A percentile compares a stretch with the other conserved stretches of the same genome.
Evolutionary conservation across 2,888 invertebrate species (phyloP).

Genomic region (Sussaba pulchella): DNA sequence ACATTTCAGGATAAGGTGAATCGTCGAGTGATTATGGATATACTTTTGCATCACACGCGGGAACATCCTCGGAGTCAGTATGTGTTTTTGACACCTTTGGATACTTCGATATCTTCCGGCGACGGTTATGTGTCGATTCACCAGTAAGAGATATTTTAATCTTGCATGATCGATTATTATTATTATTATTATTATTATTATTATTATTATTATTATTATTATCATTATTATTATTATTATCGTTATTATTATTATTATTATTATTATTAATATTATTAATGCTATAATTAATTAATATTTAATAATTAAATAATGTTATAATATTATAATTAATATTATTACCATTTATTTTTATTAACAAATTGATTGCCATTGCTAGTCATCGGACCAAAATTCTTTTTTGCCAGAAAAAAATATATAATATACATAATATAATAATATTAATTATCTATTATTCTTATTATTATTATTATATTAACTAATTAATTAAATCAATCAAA

Average conservation of each 20-base stretch:
- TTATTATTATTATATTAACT: no score
- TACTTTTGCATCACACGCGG: conserved; percentile 91
- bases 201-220: not conserved
- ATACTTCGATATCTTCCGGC: conserved; percentile 87
- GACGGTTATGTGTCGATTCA: conserved; percentile 87
- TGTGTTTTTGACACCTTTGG: conserved; percentile 95
- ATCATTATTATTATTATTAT: not conserved
- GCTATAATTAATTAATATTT: no score
- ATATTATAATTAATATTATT: no score
- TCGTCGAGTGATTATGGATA: conserved; percentile 91
- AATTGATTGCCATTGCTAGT: no score
- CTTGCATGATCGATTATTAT: not conserved
- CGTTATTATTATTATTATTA: conserved; percentile 12
- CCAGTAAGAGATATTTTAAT: conserved; percentile 82
- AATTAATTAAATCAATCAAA: no score
- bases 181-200: not conserved
- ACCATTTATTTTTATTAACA: no score
- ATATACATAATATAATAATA: no score
- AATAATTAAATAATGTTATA: not conserved
- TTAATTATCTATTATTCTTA: no score
- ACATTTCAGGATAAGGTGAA: conserved; percentile 91
- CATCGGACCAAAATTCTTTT: no score
- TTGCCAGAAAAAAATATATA: no score
- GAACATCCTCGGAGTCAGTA: conserved; percentile 90
- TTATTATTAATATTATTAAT: no score